phyloP scores from a whole-genome alignment of 2,888 invertebrate genomes.

The Dicyrtoma fusca region DNA sequence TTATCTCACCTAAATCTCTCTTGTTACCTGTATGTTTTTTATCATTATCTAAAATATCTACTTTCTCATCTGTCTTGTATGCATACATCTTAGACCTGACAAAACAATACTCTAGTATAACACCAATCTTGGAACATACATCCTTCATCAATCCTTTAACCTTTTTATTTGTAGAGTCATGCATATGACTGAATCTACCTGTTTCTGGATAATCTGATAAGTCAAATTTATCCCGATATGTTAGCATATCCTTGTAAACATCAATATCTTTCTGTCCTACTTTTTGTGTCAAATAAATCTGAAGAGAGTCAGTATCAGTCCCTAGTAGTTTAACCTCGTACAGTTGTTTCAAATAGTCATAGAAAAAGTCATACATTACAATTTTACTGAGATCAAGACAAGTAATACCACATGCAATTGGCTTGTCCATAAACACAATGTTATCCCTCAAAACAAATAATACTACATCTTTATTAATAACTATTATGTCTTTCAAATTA shows the following conservation, averaged over 20 bases:
- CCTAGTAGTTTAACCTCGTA: constrained; percentile 41
- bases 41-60: too few relatives aligned
- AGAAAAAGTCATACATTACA: constrained; percentile 56
- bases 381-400: constrained; percentile 55
- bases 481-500: constrained; percentile 21
- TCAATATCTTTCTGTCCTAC: constrained; percentile 46
- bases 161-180: constrained; percentile 56
- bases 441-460: constrained; percentile 47
- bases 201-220: constrained; percentile 55
- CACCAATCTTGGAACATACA: constrained; percentile 50
- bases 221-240: constrained; percentile 45
- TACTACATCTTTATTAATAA: constrained; percentile 51
- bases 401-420: constrained; percentile 53
- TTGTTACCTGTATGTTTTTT: neutral
- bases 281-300: too few relatives aligned
- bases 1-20: neutral
- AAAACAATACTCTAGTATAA: too few relatives aligned
- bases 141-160: constrained; percentile 57
- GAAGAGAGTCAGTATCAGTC: neutral
- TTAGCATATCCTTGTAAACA: constrained; percentile 35
- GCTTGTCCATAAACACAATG: constrained; percentile 44
- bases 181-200: constrained; percentile 43
- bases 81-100: constrained; percentile 33
- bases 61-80: neutral
- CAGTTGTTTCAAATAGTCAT: constrained; percentile 49